A percentile compares a stretch with the other conserved stretches of the same genome.
Conservation (phyloP, 2,797 vertebrate genomes). For the Poecilia gillii region DNA sequence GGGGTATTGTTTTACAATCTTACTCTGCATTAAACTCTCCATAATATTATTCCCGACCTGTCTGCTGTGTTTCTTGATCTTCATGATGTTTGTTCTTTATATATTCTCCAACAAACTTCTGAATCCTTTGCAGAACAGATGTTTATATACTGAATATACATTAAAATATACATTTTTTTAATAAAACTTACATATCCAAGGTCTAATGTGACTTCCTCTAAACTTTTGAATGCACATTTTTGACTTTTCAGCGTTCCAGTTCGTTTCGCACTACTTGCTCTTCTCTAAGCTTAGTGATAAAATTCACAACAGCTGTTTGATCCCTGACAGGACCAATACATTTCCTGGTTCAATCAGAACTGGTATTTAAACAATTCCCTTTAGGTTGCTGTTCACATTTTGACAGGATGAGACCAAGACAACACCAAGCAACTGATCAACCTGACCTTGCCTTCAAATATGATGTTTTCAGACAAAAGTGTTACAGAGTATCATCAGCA, state of each 20-base stretch:
- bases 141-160: not conserved
- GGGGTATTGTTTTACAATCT: not conserved
- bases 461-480: not conserved
- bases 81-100: not conserved
- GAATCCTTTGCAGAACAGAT: not conserved
- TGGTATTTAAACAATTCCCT: not conserved
- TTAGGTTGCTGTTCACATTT: not conserved
- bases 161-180: too few species aligned
- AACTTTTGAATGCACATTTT: not conserved
- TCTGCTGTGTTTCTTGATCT: not conserved
- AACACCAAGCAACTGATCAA: not conserved
- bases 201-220: not conserved
- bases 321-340: not conserved
- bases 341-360: not conserved
- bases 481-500: not conserved
- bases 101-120: not conserved
- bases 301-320: not conserved
- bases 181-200: too few species aligned
- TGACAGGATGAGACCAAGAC: not conserved
- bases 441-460: not conserved
- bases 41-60: not conserved
- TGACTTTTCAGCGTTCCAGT: not conserved
- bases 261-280: not conserved
- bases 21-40: not conserved
- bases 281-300: not conserved